Evolutionary conservation across 2,797 vertebrate genomes (phyloP).

Genomic region (Danio tinwini): DNA sequence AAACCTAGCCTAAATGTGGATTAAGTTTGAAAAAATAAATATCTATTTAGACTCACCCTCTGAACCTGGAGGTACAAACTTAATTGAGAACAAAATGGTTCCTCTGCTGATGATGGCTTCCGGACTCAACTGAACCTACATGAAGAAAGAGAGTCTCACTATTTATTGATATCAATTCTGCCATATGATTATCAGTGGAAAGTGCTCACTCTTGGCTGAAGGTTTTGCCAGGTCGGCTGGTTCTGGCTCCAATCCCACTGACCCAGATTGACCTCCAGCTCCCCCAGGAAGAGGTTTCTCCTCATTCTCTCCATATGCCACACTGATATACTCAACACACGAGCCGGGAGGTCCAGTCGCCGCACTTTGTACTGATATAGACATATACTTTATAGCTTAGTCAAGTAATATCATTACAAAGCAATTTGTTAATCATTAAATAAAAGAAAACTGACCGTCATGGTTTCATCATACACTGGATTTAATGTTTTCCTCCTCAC

Average conservation of each 20-base stretch:
- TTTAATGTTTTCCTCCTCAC: constrained; percentile 91
- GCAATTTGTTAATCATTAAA: background rate
- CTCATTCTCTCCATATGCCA: constrained; percentile 91
- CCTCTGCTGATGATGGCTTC: constrained; percentile 83
- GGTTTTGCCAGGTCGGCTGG: constrained; percentile 82
- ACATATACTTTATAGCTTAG: constrained; percentile 7
- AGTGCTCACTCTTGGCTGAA: constrained; percentile 86
- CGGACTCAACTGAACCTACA: constrained; percentile 79
- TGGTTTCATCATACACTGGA: constrained; percentile 91
- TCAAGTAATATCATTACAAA: background rate
- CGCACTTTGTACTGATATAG: constrained; percentile 86
- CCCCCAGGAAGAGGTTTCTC: constrained; percentile 92
- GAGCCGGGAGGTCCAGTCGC: constrained; percentile 81
- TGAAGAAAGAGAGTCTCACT: constrained; percentile 5
- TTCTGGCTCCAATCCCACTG: constrained; percentile 89
- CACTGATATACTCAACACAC: constrained; percentile 91
- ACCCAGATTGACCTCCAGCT: constrained; percentile 86
- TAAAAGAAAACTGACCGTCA: constrained; percentile 73
- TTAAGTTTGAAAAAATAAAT: background rate
- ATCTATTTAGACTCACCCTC: constrained; percentile 74
- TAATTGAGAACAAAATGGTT: constrained; percentile 84
- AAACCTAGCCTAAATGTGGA: background rate
- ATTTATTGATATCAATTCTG: too few species aligned
- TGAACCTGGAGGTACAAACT: constrained; percentile 84
- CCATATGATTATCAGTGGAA: background rate